Evolutionary conservation across 2,113 vertebrate genomes (phyloP), one percentile per base, ranked within the genome.

Genomic region (Ovibos moschatus): DNA sequence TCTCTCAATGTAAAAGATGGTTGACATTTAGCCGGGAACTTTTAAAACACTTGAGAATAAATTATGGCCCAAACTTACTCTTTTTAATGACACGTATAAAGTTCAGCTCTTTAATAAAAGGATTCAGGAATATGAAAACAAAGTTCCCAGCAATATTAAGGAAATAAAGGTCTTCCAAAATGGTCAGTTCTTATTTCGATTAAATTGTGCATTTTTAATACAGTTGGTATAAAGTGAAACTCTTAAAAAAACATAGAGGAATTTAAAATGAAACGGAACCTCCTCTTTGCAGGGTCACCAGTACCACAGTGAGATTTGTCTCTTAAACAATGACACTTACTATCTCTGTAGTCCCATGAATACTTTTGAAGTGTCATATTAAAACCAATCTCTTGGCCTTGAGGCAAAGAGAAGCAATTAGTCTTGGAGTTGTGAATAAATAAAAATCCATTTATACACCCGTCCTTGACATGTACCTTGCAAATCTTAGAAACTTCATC

Each of bases 311-410:
- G 98, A 99, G 98, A 99, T 98, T 98, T 99, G 98, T 98, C 98
- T 99, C 99, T 98, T 98, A 99, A 99, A 99, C 99, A 99, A 99
- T 99, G 99, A 99, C 99, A 99, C 99, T 99, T 98, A 98, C 98
- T 98, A 98, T 98, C 99, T 99, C 98, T 98, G 99, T 99, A 99
- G 98, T 99, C 99, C 98, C 98, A 98, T 98, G 99, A 99, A 99
- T 99, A 99, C 99, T 99, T 99, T 99, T 99, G 99, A 99, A 99
- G 99, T 99, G 98, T 99, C 99, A 98, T 99, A 99, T 99, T 99
- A 99, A 99, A 99, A 99, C 99, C 99, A 99, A 99, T 99, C 99
- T 99, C 98, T 96, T 98, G 99, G 99, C 99, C 99, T 99, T 99
- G 98, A 99, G 99, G 99, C 99, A 99, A 99, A 99, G 98, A 98